Evolutionary conservation across 2,797 vertebrate genomes (phyloP), one percentile per base, ranked within the genome.

Genomic region (Cryptoblepharus egeriae): DNA sequence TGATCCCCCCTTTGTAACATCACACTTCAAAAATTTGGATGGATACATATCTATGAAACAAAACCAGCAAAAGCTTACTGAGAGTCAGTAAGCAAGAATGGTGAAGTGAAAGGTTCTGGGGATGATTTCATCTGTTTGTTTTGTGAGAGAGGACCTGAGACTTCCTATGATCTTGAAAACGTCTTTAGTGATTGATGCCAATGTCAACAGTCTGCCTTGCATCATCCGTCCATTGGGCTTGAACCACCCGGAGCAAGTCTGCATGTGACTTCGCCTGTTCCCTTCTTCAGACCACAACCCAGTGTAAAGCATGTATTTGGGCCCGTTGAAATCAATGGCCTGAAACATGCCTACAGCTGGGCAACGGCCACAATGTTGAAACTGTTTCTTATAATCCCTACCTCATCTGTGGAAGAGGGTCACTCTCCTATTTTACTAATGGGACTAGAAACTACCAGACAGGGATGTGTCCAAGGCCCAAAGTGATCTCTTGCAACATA

Each of bases 171-270:
- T 89, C 76, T 57, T 79, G 84, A 92, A 88, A 94, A 93, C 87
- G 91, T 89, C 83, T 89, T 77, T 73, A 71, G 45, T 72, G 69
- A 89, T 64, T 1, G 63, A 70, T 81, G 92, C 93, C 92, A 94
- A 93, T 85, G 89, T 90, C 91, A 91, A 92, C 85, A 92, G 87
- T 92, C 91, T 82, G 63, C 42, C 32, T 82, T 10, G 52, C 68
- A 82, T 82, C 81, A 74, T 70, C 63, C 74, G 26, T 63, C 68
- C 67, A 39, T 24, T 37, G 18, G 58, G 78, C 55, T 71, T 61
- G 37, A 80, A 71, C 68, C 75, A 71, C 75, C 57, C 58, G 30
- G 61, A 68, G 22, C 74, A 82, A 20, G 67, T 76, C 45, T 70
- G 20, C 58, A 69, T 28, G 42, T 76, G 30, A 70, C 39, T 69